Conservation (phyloP, 2,797 vertebrate genomes). For the Adrianichthys oophorus region DNA sequence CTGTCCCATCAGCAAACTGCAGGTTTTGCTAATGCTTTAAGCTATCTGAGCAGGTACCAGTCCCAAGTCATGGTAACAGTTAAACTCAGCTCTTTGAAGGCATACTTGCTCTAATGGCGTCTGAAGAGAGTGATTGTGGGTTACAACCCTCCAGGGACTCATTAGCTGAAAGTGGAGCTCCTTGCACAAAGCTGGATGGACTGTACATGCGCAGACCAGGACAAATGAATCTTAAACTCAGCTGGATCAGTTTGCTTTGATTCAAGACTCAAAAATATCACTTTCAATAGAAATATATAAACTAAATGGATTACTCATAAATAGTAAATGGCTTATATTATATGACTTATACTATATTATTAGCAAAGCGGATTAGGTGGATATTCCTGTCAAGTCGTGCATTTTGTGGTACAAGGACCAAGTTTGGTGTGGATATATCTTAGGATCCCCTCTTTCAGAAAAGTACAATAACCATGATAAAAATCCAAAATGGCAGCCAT, state of each 20-base stretch:
- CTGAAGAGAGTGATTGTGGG: conserved; percentile 63
- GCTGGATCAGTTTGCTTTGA: conserved; percentile 26
- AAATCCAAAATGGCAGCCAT: too few species aligned
- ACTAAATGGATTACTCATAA: too few species aligned
- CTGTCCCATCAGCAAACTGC: conserved; percentile 57
- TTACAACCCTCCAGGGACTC: conserved; percentile 68
- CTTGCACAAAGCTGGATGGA: conserved; percentile 52
- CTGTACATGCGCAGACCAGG: conserved; percentile 31
- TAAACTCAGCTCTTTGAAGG: conserved; percentile 65
- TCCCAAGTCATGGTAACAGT: conserved; percentile 56
- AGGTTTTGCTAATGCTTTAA: conserved; percentile 53
- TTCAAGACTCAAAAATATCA: too few species aligned
- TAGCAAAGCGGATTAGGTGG: too few species aligned
- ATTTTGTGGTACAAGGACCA: too few species aligned
- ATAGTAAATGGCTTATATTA: too few species aligned
- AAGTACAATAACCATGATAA: too few species aligned
- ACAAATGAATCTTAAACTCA: conserved; percentile 41
- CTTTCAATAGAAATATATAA: too few species aligned
- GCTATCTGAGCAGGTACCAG: conserved; percentile 60
- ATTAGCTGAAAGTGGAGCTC: conserved; percentile 62
- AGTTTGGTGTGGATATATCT: too few species aligned
- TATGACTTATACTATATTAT: too few species aligned
- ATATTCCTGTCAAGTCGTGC: too few species aligned
- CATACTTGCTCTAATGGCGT: conserved; percentile 56
- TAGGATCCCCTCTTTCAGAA: too few species aligned